Evolutionary conservation across 64 coral and sea anemone species (phyloP), one percentile per base, ranked within the genome.

Genomic region (Montipora sp.): DNA sequence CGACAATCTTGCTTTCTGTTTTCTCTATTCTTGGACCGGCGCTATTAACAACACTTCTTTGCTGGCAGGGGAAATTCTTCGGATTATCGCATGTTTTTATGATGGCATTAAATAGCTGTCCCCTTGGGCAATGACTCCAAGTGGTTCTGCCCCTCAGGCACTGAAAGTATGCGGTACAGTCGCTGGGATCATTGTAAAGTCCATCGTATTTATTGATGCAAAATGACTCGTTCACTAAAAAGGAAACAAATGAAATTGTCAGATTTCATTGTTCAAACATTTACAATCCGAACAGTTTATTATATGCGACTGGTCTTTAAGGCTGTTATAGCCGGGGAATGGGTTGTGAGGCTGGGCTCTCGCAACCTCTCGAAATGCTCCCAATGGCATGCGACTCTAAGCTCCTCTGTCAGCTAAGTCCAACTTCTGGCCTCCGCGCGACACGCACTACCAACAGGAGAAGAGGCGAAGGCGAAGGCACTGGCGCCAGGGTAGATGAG

Each of bases 201-300:
- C 91, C 91, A 75, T 93, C 83, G 3, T 18, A 44, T 72, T 93
- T 93, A 14, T 61, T 84, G 47, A 48, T 78, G 24, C 91, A 93
- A 44, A 93, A 93, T 61, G 84, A 69, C 44, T 79, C 65, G 16
- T 93, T 66, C 14, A 8, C 84, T 85, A 22, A 12, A 22, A 72
- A 11, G 7, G 58, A 21, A 44, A 65, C 45, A 45, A 45, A 13
- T 65, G 12, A 36, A 57, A 47, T 0, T 5, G 36, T 24, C 2
- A 76, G 36, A 11, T 44, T 1, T 71, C 36, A 36, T 36, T 36
- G 36, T 36, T 36, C 36, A 36, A 36, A 36, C 36, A 36, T 36
- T 36, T 36, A 36, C 36, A 36, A 36, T 36, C 36, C 36, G 36
- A 36, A 2, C 36, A 36, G 1, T 36, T 36, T 36, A 36, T 36